Evolutionary conservation across 2,797 vertebrate genomes (phyloP), one percentile per base, ranked within the genome.

Genomic region (Cynodonichthys magdalenae): DNA sequence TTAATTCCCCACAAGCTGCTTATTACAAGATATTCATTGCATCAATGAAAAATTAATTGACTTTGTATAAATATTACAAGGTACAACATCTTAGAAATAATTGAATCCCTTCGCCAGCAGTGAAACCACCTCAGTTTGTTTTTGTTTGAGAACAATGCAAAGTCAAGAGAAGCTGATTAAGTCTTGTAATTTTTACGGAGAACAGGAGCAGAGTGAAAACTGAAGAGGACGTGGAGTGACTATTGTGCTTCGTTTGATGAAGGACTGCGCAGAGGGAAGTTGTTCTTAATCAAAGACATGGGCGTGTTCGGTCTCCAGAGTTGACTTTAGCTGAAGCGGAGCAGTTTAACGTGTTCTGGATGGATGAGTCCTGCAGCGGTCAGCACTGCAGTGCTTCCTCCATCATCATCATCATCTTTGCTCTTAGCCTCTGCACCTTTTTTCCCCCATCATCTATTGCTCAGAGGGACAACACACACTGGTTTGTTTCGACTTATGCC

Each of bases 301-400:
- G 64, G 53, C 0, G 19, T 50, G 44, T 70, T 75, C 45, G 4
- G 41, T 53, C 72, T 69, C 53, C 45, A 68, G 63, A 80, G 67
- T 81, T 77, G 79, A 83, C 72, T 59, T 36, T 63, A 54, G 69
- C 18, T 0, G 17, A 84, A 73, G 74, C 76, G 42, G 61, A 83
- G 77, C 70, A 69, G 74, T 85, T 77, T 66, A 83, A 74, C 65
- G 54, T 48, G 78, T 87, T 88, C 75, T 83, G 83, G 83, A 79
- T 86, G 85, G 78, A 80, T 83, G 80, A 80, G 56, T 81, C 79
- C 82, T 7, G 50, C 82, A 71, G 65, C 51, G 75, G 84, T 87
- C 86, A 87, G 85, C 79, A 86, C 75, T 83, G 84, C 83, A 73
- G 80, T 45, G 29, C 57, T 68, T 36, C 68, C 64, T 62, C 58